These are phyloP conservation scores for Graphium colonna DNA, from an alignment of 2,888 invertebrate species.

Conservation along the genomic window DNA sequence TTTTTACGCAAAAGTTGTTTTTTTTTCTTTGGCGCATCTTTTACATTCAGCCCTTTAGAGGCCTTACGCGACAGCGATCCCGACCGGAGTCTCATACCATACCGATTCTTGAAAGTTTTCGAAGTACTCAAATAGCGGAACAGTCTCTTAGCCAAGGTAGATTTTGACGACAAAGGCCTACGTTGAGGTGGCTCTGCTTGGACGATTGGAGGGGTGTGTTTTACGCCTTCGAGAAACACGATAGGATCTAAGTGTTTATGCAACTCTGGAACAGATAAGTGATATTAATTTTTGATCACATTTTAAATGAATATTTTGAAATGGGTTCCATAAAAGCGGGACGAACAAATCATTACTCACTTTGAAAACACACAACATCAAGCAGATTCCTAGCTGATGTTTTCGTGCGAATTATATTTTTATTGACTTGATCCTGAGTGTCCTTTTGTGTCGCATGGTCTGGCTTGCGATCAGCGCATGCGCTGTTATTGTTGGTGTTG, in stretches of 20 bases:
- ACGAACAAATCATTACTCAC: slow-evolving; percentile 29
- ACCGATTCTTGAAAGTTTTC: no score
- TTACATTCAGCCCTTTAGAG: no score
- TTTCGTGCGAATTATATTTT: slow-evolving; percentile 22
- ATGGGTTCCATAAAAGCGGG: background rate
- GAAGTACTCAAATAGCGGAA: no score
- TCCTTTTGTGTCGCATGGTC: background rate
- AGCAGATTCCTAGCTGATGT: slow-evolving; percentile 32
- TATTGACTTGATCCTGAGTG: background rate
- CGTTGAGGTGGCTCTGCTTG: background rate
- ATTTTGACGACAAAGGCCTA: no score
- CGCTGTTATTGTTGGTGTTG: background rate
- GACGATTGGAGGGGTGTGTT: no score
- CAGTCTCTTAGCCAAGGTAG: no score
- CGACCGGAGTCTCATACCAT: no score
- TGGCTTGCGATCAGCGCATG: background rate
- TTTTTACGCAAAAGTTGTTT: no score
- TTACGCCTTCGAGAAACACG: slow-evolving; percentile 36
- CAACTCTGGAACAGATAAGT: slow-evolving; percentile 30
- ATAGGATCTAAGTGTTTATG: slow-evolving; percentile 36
- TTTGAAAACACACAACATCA: slow-evolving; percentile 38
- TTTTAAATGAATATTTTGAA: no score
- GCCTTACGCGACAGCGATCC: no score
- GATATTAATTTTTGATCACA: no score
- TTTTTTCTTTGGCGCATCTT: no score